phyloP scores from a whole-genome alignment of 2,888 invertebrate genomes.

The Sarcophaga rosellei region DNA sequence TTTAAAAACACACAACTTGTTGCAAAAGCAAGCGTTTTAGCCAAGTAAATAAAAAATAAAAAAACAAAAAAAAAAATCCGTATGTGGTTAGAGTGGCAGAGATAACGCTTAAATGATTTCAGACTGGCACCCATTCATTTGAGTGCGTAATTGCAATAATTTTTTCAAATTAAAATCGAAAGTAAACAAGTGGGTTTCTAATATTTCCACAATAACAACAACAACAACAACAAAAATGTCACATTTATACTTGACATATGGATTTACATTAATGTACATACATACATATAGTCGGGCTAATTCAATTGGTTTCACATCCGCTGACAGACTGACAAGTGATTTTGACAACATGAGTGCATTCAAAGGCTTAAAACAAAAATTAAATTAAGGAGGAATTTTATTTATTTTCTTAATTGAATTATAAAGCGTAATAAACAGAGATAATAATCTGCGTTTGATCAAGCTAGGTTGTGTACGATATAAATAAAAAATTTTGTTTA shows the following conservation, averaged over 20 bases:
- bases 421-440: too few relatives aligned
- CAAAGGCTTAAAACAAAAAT: not conserved
- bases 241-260: constrained; percentile 7
- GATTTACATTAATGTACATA: constrained; percentile 8
- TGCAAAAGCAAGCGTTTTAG: constrained; percentile 4
- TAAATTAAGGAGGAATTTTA: too few relatives aligned
- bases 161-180: constrained; percentile 56
- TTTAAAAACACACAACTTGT: constrained; percentile 54
- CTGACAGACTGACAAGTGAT: constrained; percentile 29
- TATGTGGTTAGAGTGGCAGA: not conserved
- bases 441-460: too few relatives aligned
- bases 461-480: too few relatives aligned
- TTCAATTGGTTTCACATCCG: constrained; percentile 38
- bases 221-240: not conserved
- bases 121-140: not conserved
- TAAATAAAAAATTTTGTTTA: too few relatives aligned
- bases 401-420: too few relatives aligned
- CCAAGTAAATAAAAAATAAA: constrained; percentile 3
- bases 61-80: not conserved
- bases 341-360: not conserved
- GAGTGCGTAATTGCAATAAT: not conserved
- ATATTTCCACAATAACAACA: not conserved
- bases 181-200: constrained; percentile 56
- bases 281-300: not conserved
- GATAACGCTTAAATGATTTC: not conserved